Conservation (phyloP, 2,797 vertebrate species). For the Phalanger gymnotis region DNA sequence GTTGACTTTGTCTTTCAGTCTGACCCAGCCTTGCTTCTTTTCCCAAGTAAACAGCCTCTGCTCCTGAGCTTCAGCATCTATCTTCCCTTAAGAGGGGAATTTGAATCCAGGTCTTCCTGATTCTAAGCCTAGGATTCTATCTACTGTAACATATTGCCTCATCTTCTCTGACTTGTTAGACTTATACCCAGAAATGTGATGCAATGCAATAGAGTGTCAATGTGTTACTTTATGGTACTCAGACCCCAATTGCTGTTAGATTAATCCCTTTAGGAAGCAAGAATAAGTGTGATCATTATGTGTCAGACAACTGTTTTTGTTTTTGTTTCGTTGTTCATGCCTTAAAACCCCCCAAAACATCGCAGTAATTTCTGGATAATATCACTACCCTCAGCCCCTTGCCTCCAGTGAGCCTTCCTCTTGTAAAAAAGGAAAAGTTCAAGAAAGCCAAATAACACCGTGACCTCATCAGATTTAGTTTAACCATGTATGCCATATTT, state of each 20-base stretch:
- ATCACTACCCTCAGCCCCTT: too few species aligned
- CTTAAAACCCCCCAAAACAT: too few species aligned
- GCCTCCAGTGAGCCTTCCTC: too few species aligned
- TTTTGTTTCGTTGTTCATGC: too few species aligned
- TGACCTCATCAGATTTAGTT: too few species aligned
- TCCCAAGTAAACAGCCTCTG: neutral
- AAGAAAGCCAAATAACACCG: too few species aligned
- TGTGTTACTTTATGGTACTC: neutral
- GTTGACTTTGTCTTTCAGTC: neutral
- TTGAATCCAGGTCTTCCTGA: neutral
- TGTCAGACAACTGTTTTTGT: neutral
- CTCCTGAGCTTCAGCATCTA: neutral
- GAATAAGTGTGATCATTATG: neutral
- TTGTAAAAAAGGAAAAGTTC: too few species aligned
- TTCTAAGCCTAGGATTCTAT: neutral
- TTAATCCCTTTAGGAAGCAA: neutral
- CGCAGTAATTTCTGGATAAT: too few species aligned
- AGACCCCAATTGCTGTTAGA: neutral
- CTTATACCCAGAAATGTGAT: neutral
- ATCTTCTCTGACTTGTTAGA: too few species aligned
- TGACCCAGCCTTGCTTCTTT: neutral
- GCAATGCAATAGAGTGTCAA: neutral
- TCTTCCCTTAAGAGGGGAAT: neutral
- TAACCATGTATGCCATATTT: too few species aligned
- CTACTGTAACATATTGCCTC: neutral